Evolutionary conservation across 2,797 vertebrate genomes (phyloP), one percentile per base, ranked within the genome.

Genomic region (Tapirus indicus): DNA sequence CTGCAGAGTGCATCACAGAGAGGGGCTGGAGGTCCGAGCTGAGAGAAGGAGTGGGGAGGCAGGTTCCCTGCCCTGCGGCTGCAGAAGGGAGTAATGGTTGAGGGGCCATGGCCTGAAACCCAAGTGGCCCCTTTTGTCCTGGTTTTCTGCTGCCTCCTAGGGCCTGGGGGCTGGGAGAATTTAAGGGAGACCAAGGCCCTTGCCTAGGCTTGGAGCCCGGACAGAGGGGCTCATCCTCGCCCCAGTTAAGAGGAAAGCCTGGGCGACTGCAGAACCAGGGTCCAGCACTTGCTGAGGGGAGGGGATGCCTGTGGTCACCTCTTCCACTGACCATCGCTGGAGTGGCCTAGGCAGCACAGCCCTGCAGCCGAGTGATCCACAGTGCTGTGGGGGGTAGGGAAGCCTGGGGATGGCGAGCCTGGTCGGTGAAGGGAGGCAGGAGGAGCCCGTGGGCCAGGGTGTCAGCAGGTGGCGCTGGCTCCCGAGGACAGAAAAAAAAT

Each of bases 381-480:
- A 52, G 52, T 7, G 47, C 44, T 10, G 20, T n/a, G 8, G 0
- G 38, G 14, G 62, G 7, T 20, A 27, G 68, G 32, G 69, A 47
- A 2, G 11, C 32, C 1, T 35, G 38, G 52, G 47, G 47, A 47
- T 47, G 47, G 47, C 60, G 58, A 2, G 8, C 32, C 1, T 29
- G 38, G 52, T 0, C 4, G n/a, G 25, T 7, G 47, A 49, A 11
- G 41, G 85, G 62, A 44, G 32, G 85, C 85, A 8, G 32, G 17
- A 52, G 35, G 44, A n/a, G 64, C 60, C n/a, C 14, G 9, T 38
- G 16, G 29, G 72, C 91, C 27, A 35, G 90, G 54, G 52, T 25
- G 54, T 79, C 97, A 74, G 97, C 95, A 98, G 98, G 97, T 96
- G 98, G 98, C 98, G 97, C 95, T 95, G 78, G 82, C 97, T 97